Conservation (phyloP, 2,888 invertebrate genomes). For the Sesamia inferens region DNA sequence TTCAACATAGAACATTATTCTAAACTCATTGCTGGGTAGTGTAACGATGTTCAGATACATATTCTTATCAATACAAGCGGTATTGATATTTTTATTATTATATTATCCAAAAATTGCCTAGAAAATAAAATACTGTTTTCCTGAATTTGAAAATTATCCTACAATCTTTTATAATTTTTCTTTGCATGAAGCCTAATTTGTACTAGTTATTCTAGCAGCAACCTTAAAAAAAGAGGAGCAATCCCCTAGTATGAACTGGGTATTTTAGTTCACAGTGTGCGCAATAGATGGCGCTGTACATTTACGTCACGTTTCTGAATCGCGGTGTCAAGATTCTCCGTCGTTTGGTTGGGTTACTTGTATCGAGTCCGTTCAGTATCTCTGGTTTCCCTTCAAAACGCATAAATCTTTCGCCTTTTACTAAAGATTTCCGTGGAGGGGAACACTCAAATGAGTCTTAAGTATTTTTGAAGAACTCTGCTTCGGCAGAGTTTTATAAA, state of each 20-base stretch:
- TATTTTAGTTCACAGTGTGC: not conserved
- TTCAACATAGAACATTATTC: no score
- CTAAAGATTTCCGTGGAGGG: slow-evolving; percentile 95
- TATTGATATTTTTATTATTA: no score
- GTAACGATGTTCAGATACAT: no score
- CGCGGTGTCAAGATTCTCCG: slow-evolving; percentile 5
- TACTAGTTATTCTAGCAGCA: not conserved
- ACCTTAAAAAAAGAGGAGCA: no score
- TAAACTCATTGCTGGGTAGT: no score
- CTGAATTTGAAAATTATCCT: no score
- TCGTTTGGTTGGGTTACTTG: slow-evolving; percentile 4
- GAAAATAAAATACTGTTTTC: no score
- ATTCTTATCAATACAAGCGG: no score
- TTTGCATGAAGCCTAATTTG: no score
- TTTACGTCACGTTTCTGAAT: slow-evolving; percentile 4
- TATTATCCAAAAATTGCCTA: no score
- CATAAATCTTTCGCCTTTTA: slow-evolving; percentile 95
- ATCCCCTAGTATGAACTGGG: not conserved
- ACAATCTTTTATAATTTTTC: no score
- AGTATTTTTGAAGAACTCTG: slow-evolving; percentile 42
- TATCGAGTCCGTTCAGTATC: not conserved
- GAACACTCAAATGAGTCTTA: slow-evolving; percentile 93
- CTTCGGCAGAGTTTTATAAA: slow-evolving; percentile 29
- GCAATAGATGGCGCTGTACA: not conserved
- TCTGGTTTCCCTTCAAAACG: slow-evolving; percentile 92